Percentiles rank a stretch among this genome's conserved stretches.
These are phyloP conservation scores for Aurelia coerulea DNA, from an alignment of 30 jellyfish, hydroid and myxozoan genomes.

Conservation along the genomic window DNA sequence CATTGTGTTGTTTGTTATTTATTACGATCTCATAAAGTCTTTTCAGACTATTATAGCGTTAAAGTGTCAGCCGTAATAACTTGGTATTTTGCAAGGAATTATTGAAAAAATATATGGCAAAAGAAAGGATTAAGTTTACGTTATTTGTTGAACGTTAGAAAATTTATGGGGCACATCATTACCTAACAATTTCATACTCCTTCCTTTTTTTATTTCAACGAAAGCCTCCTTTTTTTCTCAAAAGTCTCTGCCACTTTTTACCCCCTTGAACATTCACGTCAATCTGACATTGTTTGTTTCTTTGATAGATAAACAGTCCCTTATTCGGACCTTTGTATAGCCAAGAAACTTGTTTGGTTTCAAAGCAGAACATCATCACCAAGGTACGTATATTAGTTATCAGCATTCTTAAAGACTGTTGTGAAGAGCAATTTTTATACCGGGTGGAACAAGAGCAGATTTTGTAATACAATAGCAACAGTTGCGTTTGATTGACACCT, in stretches of 20 bases:
- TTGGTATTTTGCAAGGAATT: background rate
- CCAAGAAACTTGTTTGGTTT: slow-evolving; percentile 25
- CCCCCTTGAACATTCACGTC: background rate
- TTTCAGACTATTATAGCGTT: background rate
- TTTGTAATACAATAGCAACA: no score
- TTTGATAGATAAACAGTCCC: slow-evolving; percentile 18
- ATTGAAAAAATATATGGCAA: background rate
- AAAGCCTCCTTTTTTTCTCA: no score
- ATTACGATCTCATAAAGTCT: background rate
- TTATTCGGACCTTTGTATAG: slow-evolving; percentile 6
- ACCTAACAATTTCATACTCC: no score
- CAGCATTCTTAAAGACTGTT: background rate
- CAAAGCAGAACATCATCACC: background rate
- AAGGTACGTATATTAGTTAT: slow-evolving; percentile 1
- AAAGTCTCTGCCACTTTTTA: no score
- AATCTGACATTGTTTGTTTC: background rate
- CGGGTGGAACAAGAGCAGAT: no score
- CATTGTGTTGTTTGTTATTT: background rate
- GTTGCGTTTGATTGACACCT: no score
- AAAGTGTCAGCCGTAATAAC: background rate
- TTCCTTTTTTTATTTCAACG: no score
- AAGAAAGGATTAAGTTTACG: background rate
- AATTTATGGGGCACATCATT: background rate
- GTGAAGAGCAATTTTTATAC: background rate
- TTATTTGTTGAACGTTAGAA: background rate